A percentile compares a stretch with the other conserved stretches of the same genome.
These are phyloP conservation scores for Zaprionus kolodkinae DNA, from an alignment of 1,140 invertebrate genomes.

Conservation along the genomic window DNA sequence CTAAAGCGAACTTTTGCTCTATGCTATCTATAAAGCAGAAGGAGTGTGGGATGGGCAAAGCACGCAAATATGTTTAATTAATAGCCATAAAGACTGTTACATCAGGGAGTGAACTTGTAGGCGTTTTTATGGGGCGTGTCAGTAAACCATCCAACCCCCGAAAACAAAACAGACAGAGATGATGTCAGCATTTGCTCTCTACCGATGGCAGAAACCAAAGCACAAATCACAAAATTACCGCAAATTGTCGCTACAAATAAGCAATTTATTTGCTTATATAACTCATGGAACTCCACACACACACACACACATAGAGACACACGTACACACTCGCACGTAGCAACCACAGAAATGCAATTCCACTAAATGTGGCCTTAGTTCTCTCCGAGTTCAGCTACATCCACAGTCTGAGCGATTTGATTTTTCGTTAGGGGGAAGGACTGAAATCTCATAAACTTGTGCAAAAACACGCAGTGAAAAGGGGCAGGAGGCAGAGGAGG, in stretches of 20 bases:
- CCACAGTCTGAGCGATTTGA: conserved; percentile 36
- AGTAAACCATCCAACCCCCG: conserved; percentile 29
- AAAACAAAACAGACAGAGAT: conserved; percentile 34
- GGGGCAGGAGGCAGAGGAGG: conserved; percentile 21
- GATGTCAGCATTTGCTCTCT: conserved; percentile 60
- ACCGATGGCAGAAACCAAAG: conserved; percentile 52
- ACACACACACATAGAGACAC: conserved; percentile 9
- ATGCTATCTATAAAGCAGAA: no score
- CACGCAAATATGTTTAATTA: conserved; percentile 72
- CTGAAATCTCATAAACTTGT: conserved; percentile 74
- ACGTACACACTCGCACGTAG: conserved; percentile 5
- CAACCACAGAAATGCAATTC: conserved; percentile 42
- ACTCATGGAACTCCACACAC: conserved; percentile 38
- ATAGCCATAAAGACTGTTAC: conserved; percentile 50
- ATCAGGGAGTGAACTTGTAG: conserved; percentile 25
- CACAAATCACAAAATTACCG: conserved; percentile 80
- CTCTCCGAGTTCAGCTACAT: background rate
- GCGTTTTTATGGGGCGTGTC: background rate
- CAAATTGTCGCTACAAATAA: conserved; percentile 83
- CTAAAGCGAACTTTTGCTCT: no score
- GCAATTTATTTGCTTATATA: conserved; percentile 80
- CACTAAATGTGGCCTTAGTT: conserved; percentile 36
- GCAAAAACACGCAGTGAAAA: conserved; percentile 64
- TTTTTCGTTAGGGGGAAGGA: conserved; percentile 44
- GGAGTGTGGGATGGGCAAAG: background rate